These are phyloP conservation scores for Crossaster papposus DNA, from an alignment of 53 echinoderm and acorn worm species.

Conservation along the genomic window DNA sequence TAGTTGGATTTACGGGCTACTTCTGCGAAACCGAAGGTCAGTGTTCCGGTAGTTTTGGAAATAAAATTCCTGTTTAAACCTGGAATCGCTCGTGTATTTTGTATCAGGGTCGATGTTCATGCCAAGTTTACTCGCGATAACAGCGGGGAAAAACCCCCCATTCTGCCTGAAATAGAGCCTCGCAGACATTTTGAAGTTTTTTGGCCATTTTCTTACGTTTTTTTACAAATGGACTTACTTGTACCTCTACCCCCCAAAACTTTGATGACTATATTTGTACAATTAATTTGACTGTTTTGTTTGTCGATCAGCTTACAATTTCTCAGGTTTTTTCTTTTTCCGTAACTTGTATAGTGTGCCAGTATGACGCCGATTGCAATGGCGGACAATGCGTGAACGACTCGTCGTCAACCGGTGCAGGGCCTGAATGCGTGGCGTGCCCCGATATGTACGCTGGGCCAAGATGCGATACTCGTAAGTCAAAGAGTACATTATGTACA, in stretches of 20 bases:
- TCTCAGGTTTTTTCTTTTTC: background rate
- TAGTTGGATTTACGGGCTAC: background rate
- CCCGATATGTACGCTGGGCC: background rate
- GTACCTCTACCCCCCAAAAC: no score
- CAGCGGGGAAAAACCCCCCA: no score
- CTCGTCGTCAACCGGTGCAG: no score
- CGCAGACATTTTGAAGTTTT: no score
- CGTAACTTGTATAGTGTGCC: background rate
- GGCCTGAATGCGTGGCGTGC: background rate
- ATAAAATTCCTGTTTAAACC: background rate
- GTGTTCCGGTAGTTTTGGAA: background rate
- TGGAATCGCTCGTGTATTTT: no score
- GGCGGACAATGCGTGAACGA: background rate
- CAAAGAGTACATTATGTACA: background rate
- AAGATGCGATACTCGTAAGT: conserved; percentile 1
- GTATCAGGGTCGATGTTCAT: no score
- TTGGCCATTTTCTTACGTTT: no score
- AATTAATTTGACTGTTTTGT: no score
- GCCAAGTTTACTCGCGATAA: no score
- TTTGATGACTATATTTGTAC: no score
- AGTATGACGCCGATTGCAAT: background rate
- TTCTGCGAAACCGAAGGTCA: background rate
- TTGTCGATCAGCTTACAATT: background rate
- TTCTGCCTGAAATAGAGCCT: no score
- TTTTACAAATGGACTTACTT: no score